Percentiles rank a stretch among this genome's conserved stretches.
These are phyloP conservation scores for Phoxinus dragarum DNA, from an alignment of 2,797 vertebrate genomes.

Conservation along the genomic window DNA sequence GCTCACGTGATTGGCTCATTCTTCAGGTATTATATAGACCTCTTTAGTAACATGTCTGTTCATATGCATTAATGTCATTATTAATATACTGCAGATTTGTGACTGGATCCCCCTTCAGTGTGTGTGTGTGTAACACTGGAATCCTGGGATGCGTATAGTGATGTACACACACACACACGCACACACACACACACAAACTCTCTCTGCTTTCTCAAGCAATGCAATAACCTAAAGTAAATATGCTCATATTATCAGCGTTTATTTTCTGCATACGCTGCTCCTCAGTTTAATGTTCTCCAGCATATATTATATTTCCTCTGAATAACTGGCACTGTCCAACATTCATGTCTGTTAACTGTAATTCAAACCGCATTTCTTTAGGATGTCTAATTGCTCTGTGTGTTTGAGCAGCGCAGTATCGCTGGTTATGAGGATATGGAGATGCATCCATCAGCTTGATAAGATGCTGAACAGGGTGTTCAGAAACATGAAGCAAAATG, in stretches of 20 bases:
- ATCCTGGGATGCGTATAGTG: neutral
- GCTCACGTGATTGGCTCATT: neutral
- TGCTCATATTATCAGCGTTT: conserved; percentile 5
- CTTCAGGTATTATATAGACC: neutral
- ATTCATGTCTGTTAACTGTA: conserved; percentile 28
- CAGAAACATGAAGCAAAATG: neutral
- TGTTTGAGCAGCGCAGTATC: conserved; percentile 27
- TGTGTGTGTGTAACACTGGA: neutral
- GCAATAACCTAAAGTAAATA: conserved; percentile 31
- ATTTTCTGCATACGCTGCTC: conserved; percentile 20
- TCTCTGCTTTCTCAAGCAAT: conserved; percentile 11
- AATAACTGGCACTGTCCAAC: conserved; percentile 13
- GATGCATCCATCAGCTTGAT: conserved; percentile 10
- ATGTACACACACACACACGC: neutral
- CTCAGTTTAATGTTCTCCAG: neutral
- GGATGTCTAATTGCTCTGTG: neutral
- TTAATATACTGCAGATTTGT: neutral
- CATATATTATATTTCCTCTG: conserved; percentile 13
- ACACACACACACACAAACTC: neutral
- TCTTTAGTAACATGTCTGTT: neutral
- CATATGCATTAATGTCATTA: neutral
- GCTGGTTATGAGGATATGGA: conserved; percentile 6
- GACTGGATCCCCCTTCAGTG: neutral
- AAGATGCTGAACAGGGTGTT: neutral
- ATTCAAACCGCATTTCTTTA: conserved; percentile 38